These are phyloP conservation scores for Pollimyrus isidori DNA, from an alignment of 2,113 vertebrate species.

Conservation along the genomic window DNA sequence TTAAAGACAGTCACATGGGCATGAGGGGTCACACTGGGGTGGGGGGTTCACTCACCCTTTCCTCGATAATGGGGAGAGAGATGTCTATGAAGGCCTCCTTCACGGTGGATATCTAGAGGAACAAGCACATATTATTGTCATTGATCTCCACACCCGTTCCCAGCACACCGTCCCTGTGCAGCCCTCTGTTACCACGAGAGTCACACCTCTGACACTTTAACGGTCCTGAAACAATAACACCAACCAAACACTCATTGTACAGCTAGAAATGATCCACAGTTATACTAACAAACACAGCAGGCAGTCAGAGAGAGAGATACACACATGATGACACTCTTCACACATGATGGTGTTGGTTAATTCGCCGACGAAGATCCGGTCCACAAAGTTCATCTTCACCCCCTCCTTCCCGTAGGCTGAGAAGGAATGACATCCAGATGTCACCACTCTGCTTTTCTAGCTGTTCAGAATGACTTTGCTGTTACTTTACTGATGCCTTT, in stretches of 20 bases:
- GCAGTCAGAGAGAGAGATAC: constrained; percentile 42
- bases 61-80: constrained; percentile 95
- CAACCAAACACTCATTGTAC: background rate
- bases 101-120: constrained; percentile 78
- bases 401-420: constrained; percentile 93
- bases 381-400: constrained; percentile 96
- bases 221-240: background rate
- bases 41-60: constrained; percentile 72
- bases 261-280: background rate
- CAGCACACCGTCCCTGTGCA: background rate
- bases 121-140: background rate
- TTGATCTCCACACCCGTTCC: background rate
- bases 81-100: constrained; percentile 97
- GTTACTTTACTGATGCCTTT: background rate
- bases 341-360: constrained; percentile 98
- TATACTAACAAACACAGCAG: background rate
- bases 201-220: background rate
- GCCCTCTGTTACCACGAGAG: background rate
- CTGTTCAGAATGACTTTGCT: background rate
- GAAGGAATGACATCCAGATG: constrained; percentile 14
- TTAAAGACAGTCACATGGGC: background rate
- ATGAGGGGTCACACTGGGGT: background rate
- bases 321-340: constrained; percentile 96
- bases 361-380: constrained; percentile 96
- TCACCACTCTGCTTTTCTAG: background rate